Evolutionary conservation across 2,888 invertebrate species (phyloP), one percentile per base, ranked within the genome.

Genomic region (Macaria liturata): DNA sequence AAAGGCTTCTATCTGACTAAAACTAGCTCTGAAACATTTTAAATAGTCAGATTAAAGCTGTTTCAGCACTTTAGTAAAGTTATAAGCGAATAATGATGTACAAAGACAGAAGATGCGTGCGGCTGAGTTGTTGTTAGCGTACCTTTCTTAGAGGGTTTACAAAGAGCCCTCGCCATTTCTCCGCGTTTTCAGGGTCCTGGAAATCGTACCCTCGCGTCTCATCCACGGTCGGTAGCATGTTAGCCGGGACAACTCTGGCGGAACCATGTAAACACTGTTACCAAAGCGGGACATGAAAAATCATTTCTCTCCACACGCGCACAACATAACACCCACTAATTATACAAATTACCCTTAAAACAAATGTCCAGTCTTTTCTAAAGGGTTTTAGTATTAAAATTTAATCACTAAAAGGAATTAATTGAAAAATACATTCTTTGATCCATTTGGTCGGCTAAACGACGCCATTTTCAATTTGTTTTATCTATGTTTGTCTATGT

Each of bases 141-240:
- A 98, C 98, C 95, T 97, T 97, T 87, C 95, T 95, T 76, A 98
- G 93, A 51, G 98, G 95, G 79, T 94, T 95, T 81, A 97, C 95
- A 88, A 98, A 96, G 69, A 98, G 93, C 68, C 98, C 97, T 81
- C 95, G 96, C 98, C 98, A 98, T 94, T 98, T 98, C 72, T 94
- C 94, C 74, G 95, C 94, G 92, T 97, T 98, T 87, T 97, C 97
- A 81, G 95, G 95, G 85, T 96, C 96, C 83, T 95, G 95, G 91
- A 97, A 98, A 93, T 98, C 97, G 93, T 96, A 97, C 68, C 91
- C 91, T 71, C 88, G 86, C 73, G 86, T 86, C 84, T 92, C 92
- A 84, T 91, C 91, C 84, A 90, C 91, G 67, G 91, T 90, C 78
- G 91, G 89, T 78, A 92, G 84, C 91, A 91, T 91, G 77, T 80